These are phyloP conservation scores for Hydra vulgaris DNA, from an alignment of 30 jellyfish, hydroid and myxozoan genomes.

Conservation along the genomic window DNA sequence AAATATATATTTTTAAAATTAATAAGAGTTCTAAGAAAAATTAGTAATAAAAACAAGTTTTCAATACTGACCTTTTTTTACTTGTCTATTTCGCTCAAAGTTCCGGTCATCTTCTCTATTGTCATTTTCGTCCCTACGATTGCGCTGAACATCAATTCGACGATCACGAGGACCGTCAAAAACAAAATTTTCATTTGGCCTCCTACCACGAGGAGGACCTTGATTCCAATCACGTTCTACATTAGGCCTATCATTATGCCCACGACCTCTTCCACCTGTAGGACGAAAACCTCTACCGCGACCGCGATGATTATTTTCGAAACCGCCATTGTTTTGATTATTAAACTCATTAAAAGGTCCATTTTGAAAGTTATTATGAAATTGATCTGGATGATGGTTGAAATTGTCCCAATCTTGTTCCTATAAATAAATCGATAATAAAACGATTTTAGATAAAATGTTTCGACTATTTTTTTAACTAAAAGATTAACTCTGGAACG, in stretches of 20 bases:
- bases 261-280: conserved; percentile 13
- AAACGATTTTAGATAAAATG: no score
- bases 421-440: no score
- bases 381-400: conserved; percentile 5
- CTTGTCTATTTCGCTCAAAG: no score
- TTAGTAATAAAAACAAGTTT: neutral
- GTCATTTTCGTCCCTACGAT: neutral
- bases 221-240: conserved; percentile 12
- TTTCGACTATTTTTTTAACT: no score
- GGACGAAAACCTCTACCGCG: neutral
- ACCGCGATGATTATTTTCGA: no score
- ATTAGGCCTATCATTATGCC: neutral
- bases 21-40: no score
- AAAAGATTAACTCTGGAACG: no score
- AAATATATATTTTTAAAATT: neutral
- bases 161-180: conserved; percentile 9
- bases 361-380: conserved; percentile 1
- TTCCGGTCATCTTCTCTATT: conserved; percentile 16
- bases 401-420: neutral
- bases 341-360: conserved; percentile 4
- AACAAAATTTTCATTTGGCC: no score
- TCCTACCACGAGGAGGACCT: conserved; percentile 12
- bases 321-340: neutral
- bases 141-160: conserved; percentile 5
- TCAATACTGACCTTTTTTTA: no score